A percentile compares a stretch with the other conserved stretches of the same genome.
These are phyloP conservation scores for Nasonovia ribisnigri DNA, from an alignment of 2,888 invertebrate genomes.

Conservation along the genomic window DNA sequence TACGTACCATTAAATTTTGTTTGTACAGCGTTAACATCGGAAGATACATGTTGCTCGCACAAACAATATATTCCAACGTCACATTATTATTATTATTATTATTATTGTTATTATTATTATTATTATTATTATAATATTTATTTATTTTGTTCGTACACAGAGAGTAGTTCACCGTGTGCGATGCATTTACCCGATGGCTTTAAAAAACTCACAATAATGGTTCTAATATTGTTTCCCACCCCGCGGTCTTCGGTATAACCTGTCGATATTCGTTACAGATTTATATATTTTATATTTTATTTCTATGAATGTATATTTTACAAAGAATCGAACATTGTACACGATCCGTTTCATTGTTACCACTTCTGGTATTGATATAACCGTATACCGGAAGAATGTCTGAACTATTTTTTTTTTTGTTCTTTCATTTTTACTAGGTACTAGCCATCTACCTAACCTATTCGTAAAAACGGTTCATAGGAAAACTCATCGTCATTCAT, in stretches of 20 bases:
- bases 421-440: neutral
- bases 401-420: neutral
- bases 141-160: neutral
- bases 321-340: neutral
- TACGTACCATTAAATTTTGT: neutral
- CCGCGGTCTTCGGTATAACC: neutral
- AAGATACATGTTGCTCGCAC: neutral
- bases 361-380: too few relatives aligned
- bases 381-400: neutral
- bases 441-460: too few relatives aligned
- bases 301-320: too few relatives aligned
- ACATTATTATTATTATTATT: neutral
- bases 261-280: neutral
- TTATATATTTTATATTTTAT: neutral
- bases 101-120: neutral
- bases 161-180: neutral
- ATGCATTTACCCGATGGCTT: neutral
- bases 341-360: neutral
- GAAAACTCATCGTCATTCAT: neutral
- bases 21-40: constrained; percentile 9
- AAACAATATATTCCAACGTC: neutral
- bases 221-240: neutral
- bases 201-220: neutral
- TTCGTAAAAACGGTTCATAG: neutral
- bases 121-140: neutral